These are phyloP conservation scores for Sebastes cheni DNA, from an alignment of 2,797 vertebrate genomes.

Conservation along the genomic window DNA sequence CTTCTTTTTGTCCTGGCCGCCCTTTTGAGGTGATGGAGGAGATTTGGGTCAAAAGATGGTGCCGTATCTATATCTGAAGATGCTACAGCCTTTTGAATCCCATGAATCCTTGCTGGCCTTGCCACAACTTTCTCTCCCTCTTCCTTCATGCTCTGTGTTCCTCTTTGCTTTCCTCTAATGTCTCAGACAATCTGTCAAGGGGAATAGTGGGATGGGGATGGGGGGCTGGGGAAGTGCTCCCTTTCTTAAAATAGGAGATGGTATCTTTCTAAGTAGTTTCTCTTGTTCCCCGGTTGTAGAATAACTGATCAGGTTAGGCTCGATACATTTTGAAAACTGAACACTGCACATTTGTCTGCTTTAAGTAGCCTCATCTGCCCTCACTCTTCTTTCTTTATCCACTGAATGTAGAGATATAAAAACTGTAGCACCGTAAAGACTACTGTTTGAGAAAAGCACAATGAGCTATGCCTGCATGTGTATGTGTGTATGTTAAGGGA, in stretches of 20 bases:
- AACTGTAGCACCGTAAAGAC: background rate
- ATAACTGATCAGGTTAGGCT: slow-evolving; percentile 59
- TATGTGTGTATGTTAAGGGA: background rate
- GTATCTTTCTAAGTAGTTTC: slow-evolving; percentile 73
- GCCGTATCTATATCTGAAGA: background rate
- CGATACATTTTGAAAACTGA: slow-evolving; percentile 59
- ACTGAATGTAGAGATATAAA: slow-evolving; percentile 38
- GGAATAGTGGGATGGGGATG: slow-evolving; percentile 29
- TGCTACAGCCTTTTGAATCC: background rate
- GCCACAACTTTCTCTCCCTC: slow-evolving; percentile 8
- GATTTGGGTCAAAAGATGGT: background rate
- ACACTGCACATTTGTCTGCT: slow-evolving; percentile 45
- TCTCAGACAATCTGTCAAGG: slow-evolving; percentile 48
- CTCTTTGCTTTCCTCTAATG: slow-evolving; percentile 33
- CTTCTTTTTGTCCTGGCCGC: background rate
- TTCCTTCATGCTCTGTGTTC: slow-evolving; percentile 16
- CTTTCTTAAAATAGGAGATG: slow-evolving; percentile 66
- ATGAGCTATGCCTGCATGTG: background rate
- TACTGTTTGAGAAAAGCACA: slow-evolving; percentile 31
- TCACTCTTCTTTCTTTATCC: slow-evolving; percentile 15
- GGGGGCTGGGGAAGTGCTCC: slow-evolving; percentile 16
- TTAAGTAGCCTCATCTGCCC: slow-evolving; percentile 25
- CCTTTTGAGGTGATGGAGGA: background rate
- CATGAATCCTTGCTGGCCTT: slow-evolving; percentile 11
- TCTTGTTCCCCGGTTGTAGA: slow-evolving; percentile 67